phyloP scores from a whole-genome alignment of 2,888 invertebrate species.

The Polydrusus pterygomalis region DNA sequence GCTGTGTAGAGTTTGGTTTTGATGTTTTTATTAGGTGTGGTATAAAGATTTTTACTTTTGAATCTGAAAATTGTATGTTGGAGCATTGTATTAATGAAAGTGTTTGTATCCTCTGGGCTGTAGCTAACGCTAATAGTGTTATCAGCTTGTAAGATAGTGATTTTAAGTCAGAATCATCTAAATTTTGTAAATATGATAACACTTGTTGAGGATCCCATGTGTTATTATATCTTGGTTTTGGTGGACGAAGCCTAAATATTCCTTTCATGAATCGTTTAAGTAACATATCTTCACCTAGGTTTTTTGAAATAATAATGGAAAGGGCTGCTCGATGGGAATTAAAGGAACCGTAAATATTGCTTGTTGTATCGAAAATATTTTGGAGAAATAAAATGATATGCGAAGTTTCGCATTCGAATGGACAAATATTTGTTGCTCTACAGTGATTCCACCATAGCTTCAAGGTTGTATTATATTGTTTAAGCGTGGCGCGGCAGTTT shows the following conservation, averaged over 20 bases:
- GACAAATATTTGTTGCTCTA: too few relatives aligned
- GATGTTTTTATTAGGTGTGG: too few relatives aligned
- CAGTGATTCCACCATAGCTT: background rate
- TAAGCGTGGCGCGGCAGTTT: too few relatives aligned
- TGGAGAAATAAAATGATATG: background rate
- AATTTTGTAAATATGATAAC: background rate
- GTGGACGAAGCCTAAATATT: background rate
- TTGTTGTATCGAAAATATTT: background rate
- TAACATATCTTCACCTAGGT: background rate
- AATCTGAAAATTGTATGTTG: too few relatives aligned
- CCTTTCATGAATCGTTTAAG: background rate
- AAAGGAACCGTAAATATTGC: background rate
- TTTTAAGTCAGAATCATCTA: background rate
- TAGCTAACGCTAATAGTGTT: too few relatives aligned
- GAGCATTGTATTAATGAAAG: too few relatives aligned
- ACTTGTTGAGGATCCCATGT: background rate
- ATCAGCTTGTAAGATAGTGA: too few relatives aligned
- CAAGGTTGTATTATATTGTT: background rate
- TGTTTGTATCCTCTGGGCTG: too few relatives aligned
- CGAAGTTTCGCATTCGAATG: background rate
- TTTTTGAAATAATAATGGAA: background rate
- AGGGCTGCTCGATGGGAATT: background rate
- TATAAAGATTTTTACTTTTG: too few relatives aligned
- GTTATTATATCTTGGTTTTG: background rate
- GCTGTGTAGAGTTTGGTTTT: too few relatives aligned